These are phyloP conservation scores for Archips crataeganus DNA, from an alignment of 2,888 invertebrate genomes.

Conservation along the genomic window DNA sequence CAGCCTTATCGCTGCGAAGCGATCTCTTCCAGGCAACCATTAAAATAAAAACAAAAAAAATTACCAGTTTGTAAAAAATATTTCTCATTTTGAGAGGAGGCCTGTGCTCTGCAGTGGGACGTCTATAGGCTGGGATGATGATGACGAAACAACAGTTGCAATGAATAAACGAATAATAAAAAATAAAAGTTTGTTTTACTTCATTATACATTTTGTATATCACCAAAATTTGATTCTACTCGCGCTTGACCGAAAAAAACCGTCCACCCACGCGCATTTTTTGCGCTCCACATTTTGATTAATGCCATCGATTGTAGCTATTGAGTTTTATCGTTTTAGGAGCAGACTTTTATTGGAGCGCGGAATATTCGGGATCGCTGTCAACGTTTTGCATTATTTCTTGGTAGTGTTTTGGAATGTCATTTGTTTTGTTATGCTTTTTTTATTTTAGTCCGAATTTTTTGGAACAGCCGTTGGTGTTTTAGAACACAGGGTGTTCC, in stretches of 20 bases:
- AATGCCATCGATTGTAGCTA: slow-evolving; percentile 62
- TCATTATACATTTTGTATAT: no score
- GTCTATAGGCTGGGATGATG: no score
- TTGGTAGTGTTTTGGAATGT: slow-evolving; percentile 35
- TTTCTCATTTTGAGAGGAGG: no score
- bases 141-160: no score
- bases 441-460: slow-evolving; percentile 1
- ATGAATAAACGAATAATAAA: no score
- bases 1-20: no score
- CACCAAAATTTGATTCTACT: slow-evolving; percentile 5
- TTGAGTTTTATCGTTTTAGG: slow-evolving; percentile 73
- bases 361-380: slow-evolving; percentile 54
- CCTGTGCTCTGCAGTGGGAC: no score
- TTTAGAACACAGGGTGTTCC: background rate
- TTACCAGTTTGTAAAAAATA: no score
- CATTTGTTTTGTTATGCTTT: slow-evolving; percentile 11
- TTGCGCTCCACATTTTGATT: slow-evolving; percentile 78
- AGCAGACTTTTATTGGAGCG: slow-evolving; percentile 55
- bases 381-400: slow-evolving; percentile 45
- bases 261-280: slow-evolving; percentile 71
- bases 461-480: background rate
- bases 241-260: slow-evolving; percentile 46
- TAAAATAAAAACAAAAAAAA: no score
- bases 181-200: no score
- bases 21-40: no score